phyloP scores from a whole-genome alignment of 2,888 invertebrate genomes.

The Zaprionus obscuricornis region DNA sequence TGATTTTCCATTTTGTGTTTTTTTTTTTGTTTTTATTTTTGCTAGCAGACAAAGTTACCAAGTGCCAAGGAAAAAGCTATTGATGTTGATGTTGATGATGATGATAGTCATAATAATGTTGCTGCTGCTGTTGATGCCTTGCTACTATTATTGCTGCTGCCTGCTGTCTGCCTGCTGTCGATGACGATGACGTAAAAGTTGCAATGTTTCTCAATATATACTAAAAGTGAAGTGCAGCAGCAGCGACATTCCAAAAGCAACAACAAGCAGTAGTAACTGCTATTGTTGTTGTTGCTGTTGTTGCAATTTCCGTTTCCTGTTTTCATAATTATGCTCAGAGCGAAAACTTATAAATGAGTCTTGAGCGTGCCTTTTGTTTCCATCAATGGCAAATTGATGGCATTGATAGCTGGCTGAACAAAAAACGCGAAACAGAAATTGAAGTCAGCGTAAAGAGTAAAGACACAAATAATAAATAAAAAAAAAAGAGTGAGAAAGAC shows the following conservation, averaged over 20 bases:
- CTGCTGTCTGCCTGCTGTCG: background rate
- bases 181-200: constrained; percentile 50
- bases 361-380: constrained; percentile 42
- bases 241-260: constrained; percentile 22
- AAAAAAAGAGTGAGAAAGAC: too few relatives aligned
- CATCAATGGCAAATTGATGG: constrained; percentile 22
- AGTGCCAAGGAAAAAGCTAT: constrained; percentile 61
- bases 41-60: constrained; percentile 64
- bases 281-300: constrained; percentile 42
- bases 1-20: background rate
- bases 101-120: constrained; percentile 10
- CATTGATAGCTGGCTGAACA: constrained; percentile 32
- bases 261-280: constrained; percentile 35
- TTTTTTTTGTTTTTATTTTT: constrained; percentile 26
- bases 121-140: too few relatives aligned
- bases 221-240: constrained; percentile 61
- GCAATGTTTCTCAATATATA: constrained; percentile 52
- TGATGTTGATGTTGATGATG: constrained; percentile 36
- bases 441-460: too few relatives aligned
- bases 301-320: constrained; percentile 52
- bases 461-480: too few relatives aligned
- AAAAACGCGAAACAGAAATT: too few relatives aligned
- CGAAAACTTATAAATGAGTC: constrained; percentile 55
- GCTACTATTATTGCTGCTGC: too few relatives aligned
- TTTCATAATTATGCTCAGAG: constrained; percentile 60